These are phyloP conservation scores for Rattus norvegicus DNA, from an alignment of 2,113 vertebrate genomes.

Conservation along the genomic window GRCr8 NC_086021.1:170857001-170857500, in stretches of 20 bases:
- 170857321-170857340: not conserved
- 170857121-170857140: not conserved
- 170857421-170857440: conserved; percentile 28
- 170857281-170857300: not conserved
- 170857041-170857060: not conserved
- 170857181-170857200: not conserved
- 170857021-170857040: not conserved
- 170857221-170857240: not conserved
- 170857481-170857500: not conserved
- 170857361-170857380: not conserved
- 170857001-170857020: not conserved
- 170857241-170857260: not conserved
- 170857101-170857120: not conserved
- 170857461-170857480: not conserved
- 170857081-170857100: not conserved
- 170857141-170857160: no score
- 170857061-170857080: not conserved
- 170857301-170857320: not conserved
- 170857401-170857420: conserved; percentile 4
- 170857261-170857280: not conserved
- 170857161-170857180: not conserved
- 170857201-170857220: not conserved
- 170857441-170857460: not conserved
- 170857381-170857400: not conserved
- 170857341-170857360: not conserved